Evolutionary conservation across 2,888 invertebrate species (phyloP).

Genomic region (Heterodera filipjevi): DNA sequence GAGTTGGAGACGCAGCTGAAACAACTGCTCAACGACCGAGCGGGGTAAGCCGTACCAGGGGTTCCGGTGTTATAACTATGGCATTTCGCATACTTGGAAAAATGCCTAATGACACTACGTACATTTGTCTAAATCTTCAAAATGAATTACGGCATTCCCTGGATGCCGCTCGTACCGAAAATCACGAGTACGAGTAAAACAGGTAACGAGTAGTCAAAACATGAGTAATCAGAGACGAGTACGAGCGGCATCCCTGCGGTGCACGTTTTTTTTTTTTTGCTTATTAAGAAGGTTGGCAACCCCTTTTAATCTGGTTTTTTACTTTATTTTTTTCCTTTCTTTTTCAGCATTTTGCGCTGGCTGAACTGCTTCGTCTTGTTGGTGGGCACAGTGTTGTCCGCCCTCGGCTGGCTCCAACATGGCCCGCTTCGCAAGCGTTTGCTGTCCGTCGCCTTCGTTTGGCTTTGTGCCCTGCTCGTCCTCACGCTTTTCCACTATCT

Average conservation of each 20-base stretch:
- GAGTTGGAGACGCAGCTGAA: slow-evolving; percentile 38
- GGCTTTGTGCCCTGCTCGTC: not conserved
- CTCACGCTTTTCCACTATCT: slow-evolving; percentile 28
- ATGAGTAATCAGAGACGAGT: no score
- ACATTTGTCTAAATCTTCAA: no score
- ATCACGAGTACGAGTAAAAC: no score
- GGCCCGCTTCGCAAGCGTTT: not conserved
- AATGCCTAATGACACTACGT: no score
- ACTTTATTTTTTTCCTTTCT: not conserved
- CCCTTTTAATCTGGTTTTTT: no score
- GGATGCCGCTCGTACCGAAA: no score
- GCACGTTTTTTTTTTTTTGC: no score
- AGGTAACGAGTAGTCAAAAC: no score
- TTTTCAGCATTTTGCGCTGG: slow-evolving; percentile 15
- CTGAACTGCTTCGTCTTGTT: slow-evolving; percentile 6
- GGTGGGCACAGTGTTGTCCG: not conserved
- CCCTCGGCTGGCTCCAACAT: slow-evolving; percentile 16
- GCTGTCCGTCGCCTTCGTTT: not conserved
- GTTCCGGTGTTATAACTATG: not conserved
- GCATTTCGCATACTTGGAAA: no score
- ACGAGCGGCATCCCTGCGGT: no score
- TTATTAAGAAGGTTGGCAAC: no score
- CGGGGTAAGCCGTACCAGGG: not conserved
- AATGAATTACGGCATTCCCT: no score
- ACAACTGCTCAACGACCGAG: slow-evolving; percentile 11